Conservation (phyloP, 2,113 vertebrate genomes). For the Galeopterus variegatus region DNA sequence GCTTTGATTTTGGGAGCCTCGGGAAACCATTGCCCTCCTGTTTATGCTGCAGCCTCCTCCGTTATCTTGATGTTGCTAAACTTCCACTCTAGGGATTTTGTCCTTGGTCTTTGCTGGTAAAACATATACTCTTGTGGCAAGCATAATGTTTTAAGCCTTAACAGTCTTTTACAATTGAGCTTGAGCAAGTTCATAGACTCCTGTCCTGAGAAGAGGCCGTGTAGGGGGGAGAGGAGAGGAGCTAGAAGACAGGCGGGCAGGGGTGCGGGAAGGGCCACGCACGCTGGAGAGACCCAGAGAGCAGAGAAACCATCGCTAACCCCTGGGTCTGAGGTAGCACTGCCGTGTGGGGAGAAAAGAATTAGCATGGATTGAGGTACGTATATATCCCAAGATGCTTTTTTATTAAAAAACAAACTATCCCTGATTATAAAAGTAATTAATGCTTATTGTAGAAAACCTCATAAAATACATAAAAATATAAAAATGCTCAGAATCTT, state of each 20-base stretch:
- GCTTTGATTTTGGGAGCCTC: constrained; percentile 4
- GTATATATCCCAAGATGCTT: background rate
- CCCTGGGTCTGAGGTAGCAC: background rate
- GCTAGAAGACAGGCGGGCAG: background rate
- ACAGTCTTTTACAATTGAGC: background rate
- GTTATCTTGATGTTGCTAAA: background rate
- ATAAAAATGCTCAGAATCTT: background rate
- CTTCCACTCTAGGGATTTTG: background rate
- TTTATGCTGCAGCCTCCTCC: background rate
- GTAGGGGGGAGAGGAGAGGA: background rate
- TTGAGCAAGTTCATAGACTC: background rate
- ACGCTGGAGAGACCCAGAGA: background rate
- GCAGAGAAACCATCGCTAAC: no score
- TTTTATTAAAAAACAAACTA: background rate
- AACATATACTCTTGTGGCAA: background rate
- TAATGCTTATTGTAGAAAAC: background rate
- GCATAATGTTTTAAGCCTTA: background rate
- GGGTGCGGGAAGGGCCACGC: no score
- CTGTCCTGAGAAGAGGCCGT: background rate
- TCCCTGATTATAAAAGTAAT: constrained; percentile 11
- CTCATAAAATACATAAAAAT: constrained; percentile 9
- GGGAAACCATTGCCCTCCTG: background rate
- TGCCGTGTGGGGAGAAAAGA: background rate
- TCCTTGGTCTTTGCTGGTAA: background rate
- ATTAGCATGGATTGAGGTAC: background rate